Base-by-base conservation (phyloP, 2,888 invertebrate genomes). In the Epinotia bilunana region DNA sequence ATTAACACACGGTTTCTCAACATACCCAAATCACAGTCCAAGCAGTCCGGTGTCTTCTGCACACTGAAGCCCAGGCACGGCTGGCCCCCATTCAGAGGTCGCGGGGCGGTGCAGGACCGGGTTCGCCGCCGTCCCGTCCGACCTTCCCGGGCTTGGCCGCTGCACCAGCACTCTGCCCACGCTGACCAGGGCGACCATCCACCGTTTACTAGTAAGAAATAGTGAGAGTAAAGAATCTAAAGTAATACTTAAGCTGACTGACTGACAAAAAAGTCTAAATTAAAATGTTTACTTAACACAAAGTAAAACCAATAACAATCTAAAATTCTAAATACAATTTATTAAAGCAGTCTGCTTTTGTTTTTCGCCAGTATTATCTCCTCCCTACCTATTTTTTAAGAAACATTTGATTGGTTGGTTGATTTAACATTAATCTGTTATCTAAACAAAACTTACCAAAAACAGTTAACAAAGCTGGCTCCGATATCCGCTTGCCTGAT, bases 121-220 rank as follows among this genome's bases (percentile, higher is more conserved):
- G 96, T 96, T 75, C 98, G 94, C 85, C 97, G 96, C 85, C 97
- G 96, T n/a, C 97, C 97, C 0, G 82, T 80, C 49, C 79, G 79
- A 67, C 97, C 96, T 46, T 87, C 86, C 60, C 96, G 95, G 16
- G 92, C 87, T 74, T 92, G 94, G 2, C 95, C 95, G 53, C 97
- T 96, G 90, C 99, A 99, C 82, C 96, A 95, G 90, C 99, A 99
- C 78, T 98, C 97, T 11, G 95, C 95, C 98, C 98, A 99, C 5
- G 96, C 91, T 2, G 97, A 97, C 98, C 98, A 99, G 11, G 96
- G 93, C n/a, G 98, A 97, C 99, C 99, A 99, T 72, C 98, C 98
- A 53, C 99, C 99, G 88, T 99, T 98, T 67, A 98, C 99, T 98
- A 72, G 57, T 11, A 13, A 23, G 58, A 60, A n/a, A 60, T 18